Base-by-base conservation (phyloP, 2,113 vertebrate genomes). In the Notarius quadriscutis region DNA sequence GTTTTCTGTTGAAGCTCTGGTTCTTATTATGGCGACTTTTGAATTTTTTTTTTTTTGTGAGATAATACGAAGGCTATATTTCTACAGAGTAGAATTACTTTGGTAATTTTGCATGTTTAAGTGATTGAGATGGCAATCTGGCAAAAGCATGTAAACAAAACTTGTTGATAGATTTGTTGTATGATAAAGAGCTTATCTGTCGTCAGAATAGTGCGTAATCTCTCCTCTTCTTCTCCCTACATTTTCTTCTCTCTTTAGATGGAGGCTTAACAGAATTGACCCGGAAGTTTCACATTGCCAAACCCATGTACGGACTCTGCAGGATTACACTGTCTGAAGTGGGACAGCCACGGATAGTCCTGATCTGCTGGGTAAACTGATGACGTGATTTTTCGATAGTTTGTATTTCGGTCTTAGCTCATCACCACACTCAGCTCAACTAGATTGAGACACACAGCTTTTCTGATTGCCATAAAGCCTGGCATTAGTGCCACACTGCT, bases 351-450 rank as follows among this genome's bases (percentile, higher is more conserved):
- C 93, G 90, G 74, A 71, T 96, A 1, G 90, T 94, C 81, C 92
- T 97, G 92, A 95, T 97, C 93, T 93, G 50, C 92, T 97, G 96
- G 97, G 97, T 97, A 91, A 95, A 95, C 89, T 69, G 4, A n/a
- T 67, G 48, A 83, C 58, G 2, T 14, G 25, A 80, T 80, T 69
- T 41, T 65, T 50, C 41, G 48, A 69, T 50, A 12, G 15, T 86
- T 48, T 55, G 15, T 1, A 48, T 34, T 55, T n/a, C n/a, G n/a
- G 78, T 62, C 30, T 7, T 15, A 74, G 25, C 27, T 81, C 65
- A 80, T 78, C 25, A 53, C 22, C 10, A 50, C 74, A 77, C 22
- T 72, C 65, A 27, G n/a, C n/a, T n/a, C 58, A 74, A 7, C 22
- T 50, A 27, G 58, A 65, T 80, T 86, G 67, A 27, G 77, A 69